These are phyloP conservation scores for Cephonodes hylas DNA, from an alignment of 2,888 invertebrate genomes.

Conservation along the genomic window DNA sequence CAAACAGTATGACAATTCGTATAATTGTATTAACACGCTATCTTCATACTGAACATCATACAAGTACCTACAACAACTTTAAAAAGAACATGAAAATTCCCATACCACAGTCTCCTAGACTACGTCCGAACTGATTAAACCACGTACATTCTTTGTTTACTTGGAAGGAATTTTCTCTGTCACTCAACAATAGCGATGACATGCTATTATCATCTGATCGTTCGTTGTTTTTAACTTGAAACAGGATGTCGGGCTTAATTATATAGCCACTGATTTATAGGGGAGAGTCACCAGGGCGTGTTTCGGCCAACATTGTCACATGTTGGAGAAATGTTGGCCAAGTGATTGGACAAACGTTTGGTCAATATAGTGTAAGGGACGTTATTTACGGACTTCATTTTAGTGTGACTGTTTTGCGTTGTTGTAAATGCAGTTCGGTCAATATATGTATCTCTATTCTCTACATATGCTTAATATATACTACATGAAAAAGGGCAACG, in stretches of 20 bases:
- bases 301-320: neutral
- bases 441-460: no score
- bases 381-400: no score
- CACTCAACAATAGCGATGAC: slow-evolving; percentile 2
- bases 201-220: neutral
- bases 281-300: neutral
- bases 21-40: no score
- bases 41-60: no score
- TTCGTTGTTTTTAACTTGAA: neutral
- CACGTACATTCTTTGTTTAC: neutral
- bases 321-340: neutral
- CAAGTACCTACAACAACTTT: no score
- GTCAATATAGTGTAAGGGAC: no score
- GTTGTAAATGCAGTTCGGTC: no score
- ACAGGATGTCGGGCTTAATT: neutral
- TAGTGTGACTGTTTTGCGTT: no score
- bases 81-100: neutral
- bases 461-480: no score
- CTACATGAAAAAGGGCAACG: no score
- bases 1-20: no score
- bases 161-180: neutral
- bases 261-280: neutral
- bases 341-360: neutral
- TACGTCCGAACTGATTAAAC: neutral
- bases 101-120: neutral